Conservation (phyloP, 2,113 vertebrate genomes). For the Empidonax alnorum region DNA sequence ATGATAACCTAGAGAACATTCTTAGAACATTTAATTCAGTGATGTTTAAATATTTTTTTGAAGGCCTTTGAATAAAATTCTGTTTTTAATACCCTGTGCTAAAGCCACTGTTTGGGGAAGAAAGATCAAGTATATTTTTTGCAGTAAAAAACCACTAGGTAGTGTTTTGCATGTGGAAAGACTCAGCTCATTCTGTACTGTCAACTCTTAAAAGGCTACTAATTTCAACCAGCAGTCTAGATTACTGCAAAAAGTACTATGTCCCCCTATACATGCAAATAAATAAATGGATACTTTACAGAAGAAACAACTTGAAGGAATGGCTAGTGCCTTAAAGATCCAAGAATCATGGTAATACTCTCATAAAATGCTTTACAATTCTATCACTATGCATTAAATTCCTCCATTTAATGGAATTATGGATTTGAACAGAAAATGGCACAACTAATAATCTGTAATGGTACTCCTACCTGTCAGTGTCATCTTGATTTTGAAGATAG, state of each 20-base stretch:
- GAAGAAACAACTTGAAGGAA: background rate
- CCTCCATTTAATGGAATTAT: background rate
- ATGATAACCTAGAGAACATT: background rate
- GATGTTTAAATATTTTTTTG: background rate
- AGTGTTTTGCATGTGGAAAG: background rate
- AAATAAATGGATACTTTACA: background rate
- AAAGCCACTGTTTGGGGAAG: background rate
- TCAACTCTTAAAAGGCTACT: background rate
- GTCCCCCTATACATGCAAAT: background rate
- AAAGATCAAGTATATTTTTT: background rate
- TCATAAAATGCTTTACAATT: background rate
- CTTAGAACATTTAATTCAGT: background rate
- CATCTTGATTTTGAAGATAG: constrained; percentile 85
- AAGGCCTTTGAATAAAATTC: background rate
- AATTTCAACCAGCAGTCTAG: background rate
- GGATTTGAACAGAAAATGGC: background rate
- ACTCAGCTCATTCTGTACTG: background rate
- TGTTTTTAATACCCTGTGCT: background rate
- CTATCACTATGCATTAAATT: background rate
- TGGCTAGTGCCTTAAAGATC: background rate
- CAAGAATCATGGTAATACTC: background rate
- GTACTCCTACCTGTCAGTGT: constrained; percentile 78
- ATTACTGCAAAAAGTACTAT: background rate
- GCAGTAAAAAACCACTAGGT: background rate
- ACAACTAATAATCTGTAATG: background rate